Evolutionary conservation across 23 tunicate genomes (phyloP), one percentile per base, ranked within the genome.

Genomic region (Phallusia fumigata): DNA sequence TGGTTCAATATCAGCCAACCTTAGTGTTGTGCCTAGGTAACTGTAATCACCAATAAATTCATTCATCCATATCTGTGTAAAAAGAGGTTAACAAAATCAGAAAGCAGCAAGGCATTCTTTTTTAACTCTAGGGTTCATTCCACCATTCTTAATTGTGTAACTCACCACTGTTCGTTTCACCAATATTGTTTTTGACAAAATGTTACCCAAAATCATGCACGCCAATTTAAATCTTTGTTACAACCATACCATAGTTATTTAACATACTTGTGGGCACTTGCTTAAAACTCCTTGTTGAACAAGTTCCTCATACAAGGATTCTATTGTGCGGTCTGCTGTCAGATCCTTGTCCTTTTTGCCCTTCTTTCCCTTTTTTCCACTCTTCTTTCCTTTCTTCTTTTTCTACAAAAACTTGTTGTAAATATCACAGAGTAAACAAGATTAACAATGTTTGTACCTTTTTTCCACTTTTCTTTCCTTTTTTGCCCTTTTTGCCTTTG

Each of bases 361-460:
- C 58, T 92, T 92, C 85, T 97, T 97, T 47, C 97, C 97, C 80
- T 97, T 97, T 74, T 97, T 97, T 18, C 97, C 97, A 80, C 91
- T 94, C 86, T 92, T 92, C 79, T 97, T 97, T 30, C 95, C 95
- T 81, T 96, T 96, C 86, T 94, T 94, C 89, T 94, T 94, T 77
- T 94, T 96, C 90, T 89, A 40, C 84, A 84, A 52, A 11, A 24
- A 24, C 15, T 72, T 72, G 76, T 15, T 72, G 32, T 72, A 26
- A 72, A 11, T 18, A 11, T 30, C 12, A 15, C 16, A 13, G 16
- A 72, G 64, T 31, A 22, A 16, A 76, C 30, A 74, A 32, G 19
- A 33, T 32, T 33, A 11, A 32, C 44, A 13, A 2, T 74, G n/a
- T 32, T 74, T 18, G 6, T 74, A 74, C 98, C 93, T 88, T 88